Conservation (phyloP, 2,797 vertebrate species). For the Megaceryle alcyon region DNA sequence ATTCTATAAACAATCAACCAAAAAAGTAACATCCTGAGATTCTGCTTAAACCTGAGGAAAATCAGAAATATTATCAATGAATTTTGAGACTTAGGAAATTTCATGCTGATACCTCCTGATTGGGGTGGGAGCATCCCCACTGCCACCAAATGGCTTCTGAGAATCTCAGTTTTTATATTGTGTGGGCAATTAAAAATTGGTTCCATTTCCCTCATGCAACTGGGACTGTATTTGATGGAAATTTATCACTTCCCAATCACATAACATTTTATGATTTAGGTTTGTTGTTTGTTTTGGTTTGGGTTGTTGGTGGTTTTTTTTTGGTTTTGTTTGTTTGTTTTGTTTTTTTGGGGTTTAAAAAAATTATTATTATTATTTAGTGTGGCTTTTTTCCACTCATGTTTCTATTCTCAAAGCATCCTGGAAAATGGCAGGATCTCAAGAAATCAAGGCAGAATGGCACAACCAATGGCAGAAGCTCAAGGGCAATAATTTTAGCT, state of each 20-base stretch:
- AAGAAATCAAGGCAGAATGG: background rate
- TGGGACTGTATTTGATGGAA: background rate
- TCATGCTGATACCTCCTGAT: background rate
- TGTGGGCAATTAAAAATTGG: background rate
- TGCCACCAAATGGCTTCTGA: background rate
- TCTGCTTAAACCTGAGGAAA: background rate
- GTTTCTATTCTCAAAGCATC: slow-evolving; percentile 2
- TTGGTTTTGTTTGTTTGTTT: background rate
- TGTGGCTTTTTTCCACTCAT: background rate
- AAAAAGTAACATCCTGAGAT: background rate
- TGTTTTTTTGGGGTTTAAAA: too few species aligned
- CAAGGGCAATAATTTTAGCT: background rate
- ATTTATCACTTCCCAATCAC: background rate
- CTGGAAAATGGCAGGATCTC: background rate
- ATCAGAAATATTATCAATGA: background rate
- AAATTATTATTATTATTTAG: background rate
- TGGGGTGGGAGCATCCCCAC: background rate
- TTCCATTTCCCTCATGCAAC: background rate
- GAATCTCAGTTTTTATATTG: background rate
- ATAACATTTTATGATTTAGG: background rate
- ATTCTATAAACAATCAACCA: background rate
- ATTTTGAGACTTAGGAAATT: background rate
- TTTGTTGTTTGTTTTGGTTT: background rate
- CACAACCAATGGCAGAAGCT: background rate
- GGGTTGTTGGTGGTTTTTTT: background rate